Evolutionary conservation across 2,888 invertebrate genomes (phyloP), one percentile per base, ranked within the genome.

Genomic region (Exocentrus adspersus): DNA sequence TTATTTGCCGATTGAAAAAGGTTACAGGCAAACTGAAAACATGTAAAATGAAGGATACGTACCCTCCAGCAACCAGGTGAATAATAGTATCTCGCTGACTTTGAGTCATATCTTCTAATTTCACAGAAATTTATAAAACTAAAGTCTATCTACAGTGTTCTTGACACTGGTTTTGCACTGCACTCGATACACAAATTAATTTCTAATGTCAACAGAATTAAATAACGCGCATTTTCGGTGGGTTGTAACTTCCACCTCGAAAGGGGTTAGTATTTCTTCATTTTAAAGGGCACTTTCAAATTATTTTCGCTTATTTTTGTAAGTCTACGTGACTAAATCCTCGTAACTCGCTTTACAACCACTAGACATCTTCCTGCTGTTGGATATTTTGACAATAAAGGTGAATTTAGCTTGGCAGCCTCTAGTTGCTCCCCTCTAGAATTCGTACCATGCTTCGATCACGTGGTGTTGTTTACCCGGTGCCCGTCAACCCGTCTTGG

Each of bases 11-110:
- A 30, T 54, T 28, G n/a, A n/a, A n/a, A 43, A 53, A 20, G 30
- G 50, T 53, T 53, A 50, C 7, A 50, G 12, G 19, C n/a, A 12
- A 50, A 63, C 64, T 60, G 65, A 65, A 64, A 14, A 28, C 19
- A 10, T 28, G n/a, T n/a, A n/a, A 48, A 28, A 48, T 24, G 45
- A 56, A 57, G 63, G 65, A 43, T 72, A 89, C 94, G 89, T 87
- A 97, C 97, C 96, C 96, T 88, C 97, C 97, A 83, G 96, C 96
- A 78, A 96, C 87, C 79, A 97, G 90, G 86, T 97, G 96, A 85
- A 96, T 95, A 76, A 95, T 88, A 75, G 94, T 94, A 85, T 95
- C 95, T 84, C 87, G 87, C 83, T 92, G 91, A 86, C 89, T 88
- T 83, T 92, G 91, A 87, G 89, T 88, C 90, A 90, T 90, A 71